Base-by-base conservation (phyloP, 2,113 vertebrate species). In the Ptilorrhoa leucosticta region DNA sequence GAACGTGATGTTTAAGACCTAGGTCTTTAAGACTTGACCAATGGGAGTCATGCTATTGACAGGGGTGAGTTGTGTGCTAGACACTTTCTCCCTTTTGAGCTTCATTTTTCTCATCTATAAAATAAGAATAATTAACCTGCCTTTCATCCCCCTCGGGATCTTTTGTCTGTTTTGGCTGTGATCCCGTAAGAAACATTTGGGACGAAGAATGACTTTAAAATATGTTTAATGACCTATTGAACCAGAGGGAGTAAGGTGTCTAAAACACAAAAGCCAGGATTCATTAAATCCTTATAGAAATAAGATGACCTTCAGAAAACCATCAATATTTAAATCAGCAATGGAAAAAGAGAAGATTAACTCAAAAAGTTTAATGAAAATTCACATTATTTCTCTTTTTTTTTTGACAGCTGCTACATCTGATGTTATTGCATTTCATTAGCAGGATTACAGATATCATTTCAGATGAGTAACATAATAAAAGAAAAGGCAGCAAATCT, bases 371-470 rank as follows among this genome's bases (percentile, higher is more conserved):
- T 83, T 56, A 90, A 93, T 64, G 37, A 81, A 92, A 83, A 92
- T 47, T n/a, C 27, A 73, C 45, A 66, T 92, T 78, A 47, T 92
- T 95, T 86, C 33, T 69, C 21, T 33, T 14, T 76, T 61, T 80
- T 50, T 82, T 88, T 88, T 86, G 83, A 64, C 86, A 93, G 75
- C 64, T 85, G 53, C 44, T 75, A 10, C 44, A 85, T 96, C 60
- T 88, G 48, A 89, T 93, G 57, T 87, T 90, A 92, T 28, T 94
- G 60, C 45, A 90, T 92, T 96, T 97, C 65, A 91, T 96, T 96
- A 95, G 26, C 33, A 92, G 73, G 66, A 83, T 95, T 91, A 92
- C 64, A 48, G 45, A 81, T 73, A 93, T 51, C 23, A 87, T 93
- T 70, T 93, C 76, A 83, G 39, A 96, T 87, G 87, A 91, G 47